Evolutionary conservation across 1,140 invertebrate species (phyloP), one percentile per base, ranked within the genome.

Genomic region (Tetragonula clypearis): DNA sequence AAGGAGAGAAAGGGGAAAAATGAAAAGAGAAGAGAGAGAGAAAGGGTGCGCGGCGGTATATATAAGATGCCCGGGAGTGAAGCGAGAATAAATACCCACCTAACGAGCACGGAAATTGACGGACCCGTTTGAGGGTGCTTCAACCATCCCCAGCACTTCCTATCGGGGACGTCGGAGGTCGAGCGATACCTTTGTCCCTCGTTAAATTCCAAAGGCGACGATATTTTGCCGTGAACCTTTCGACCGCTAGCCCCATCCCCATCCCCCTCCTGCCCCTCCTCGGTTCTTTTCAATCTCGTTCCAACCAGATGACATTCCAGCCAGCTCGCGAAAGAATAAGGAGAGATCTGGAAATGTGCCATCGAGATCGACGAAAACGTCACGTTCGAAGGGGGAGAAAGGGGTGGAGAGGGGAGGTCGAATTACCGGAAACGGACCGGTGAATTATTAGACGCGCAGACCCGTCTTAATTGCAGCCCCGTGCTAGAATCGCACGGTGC

Each of bases 101-200:
- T 91, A 91, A 91, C 90, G 90, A 91, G 90, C 86, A 72, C 87
- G 90, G 88, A 91, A 91, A 91, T 91, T 91, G 90, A 87, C 89
- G 88, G 84, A 91, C 85, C 69, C 78, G 89, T 89, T 86, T 79
- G 86, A 91, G 90, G 88, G 90, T 88, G 81, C 90, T 91, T 74
- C 72, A 91, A 69, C 72, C 84, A 55, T 19, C 23, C 72, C 88
- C 30, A 71, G 78, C 79, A 81, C 87, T 88, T 84, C 74, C 87
- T 62, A 80, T 82, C 79, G 80, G 75, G 80, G 23, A 87, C 65
- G 83, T 89, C 69, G 79, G 87, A 91, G 82, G 79, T 90, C 81
- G 86, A 83, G 81, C 87, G 90, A 87, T 91, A 87, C 85, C 86
- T 91, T 91, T 90, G 90, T 91, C 90, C 90, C 86, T 91, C 87